Conservation (phyloP, 2,113 vertebrate genomes). For the Edolisoma coerulescens region DNA sequence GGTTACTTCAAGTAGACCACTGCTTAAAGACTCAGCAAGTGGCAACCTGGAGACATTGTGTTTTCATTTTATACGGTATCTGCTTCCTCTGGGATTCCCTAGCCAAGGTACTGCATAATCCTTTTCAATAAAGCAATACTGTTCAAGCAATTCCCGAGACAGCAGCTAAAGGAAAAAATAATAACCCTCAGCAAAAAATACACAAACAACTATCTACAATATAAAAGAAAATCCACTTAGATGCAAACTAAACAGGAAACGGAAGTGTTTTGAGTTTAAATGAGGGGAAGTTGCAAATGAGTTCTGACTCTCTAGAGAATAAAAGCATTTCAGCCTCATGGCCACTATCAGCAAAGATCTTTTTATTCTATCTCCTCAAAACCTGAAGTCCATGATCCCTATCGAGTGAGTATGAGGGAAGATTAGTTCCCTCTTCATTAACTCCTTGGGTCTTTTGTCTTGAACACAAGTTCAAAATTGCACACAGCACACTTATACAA, state of each 20-base stretch:
- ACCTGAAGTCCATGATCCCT: background rate
- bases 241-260: constrained; percentile 61
- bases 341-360: background rate
- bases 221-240: constrained; percentile 51
- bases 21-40: background rate
- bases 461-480: background rate
- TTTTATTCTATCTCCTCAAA: constrained; percentile 1
- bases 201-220: constrained; percentile 52
- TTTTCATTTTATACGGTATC: constrained; percentile 26
- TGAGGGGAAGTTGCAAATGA: constrained; percentile 35
- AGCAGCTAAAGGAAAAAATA: constrained; percentile 49
- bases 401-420: background rate
- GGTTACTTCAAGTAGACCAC: background rate
- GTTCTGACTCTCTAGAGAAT: constrained; percentile 15
- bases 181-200: constrained; percentile 36
- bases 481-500: background rate
- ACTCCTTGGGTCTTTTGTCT: background rate
- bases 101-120: constrained; percentile 35
- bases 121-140: constrained; percentile 29
- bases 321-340: background rate
- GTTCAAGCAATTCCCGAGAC: constrained; percentile 46
- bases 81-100: constrained; percentile 7
- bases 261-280: constrained; percentile 51
- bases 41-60: background rate
- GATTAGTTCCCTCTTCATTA: background rate